Base-by-base conservation (phyloP, 2,888 invertebrate genomes). In the Stenichneumon culpator region DNA sequence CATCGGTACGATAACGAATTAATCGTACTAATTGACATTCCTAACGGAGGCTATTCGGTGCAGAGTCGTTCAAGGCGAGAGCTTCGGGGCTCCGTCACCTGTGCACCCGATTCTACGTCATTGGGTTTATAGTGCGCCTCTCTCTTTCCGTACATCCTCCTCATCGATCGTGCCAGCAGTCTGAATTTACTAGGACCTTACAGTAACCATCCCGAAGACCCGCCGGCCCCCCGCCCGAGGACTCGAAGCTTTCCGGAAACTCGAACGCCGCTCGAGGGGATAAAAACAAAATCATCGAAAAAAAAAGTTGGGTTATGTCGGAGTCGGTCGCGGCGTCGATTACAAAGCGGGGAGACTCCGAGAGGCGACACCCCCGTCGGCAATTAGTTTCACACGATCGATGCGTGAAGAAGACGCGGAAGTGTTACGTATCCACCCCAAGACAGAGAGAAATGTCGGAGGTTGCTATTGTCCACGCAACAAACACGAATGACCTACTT, bases 161-260 rank as follows among this genome's bases (percentile, higher is more conserved):
- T 85, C 67, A 85, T 85, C 82, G 85, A 85, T 85, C 82, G 79
- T 79, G 25, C 25, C 79, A 60, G 57, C 50, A 57, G 67, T 79
- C 82, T 75, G 67, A 79, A 82, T 82, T 82, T 82, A 82, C 79
- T 60, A 75, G 82, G 79, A 82, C 82, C 75, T 65, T 19, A 47
- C 54, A 54, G 72, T n/a, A 25, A 19, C 67, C 14, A 72, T 79
- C 52, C 36, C 47, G n/a, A 52, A 72, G 22, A 19, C 22, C 11
- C 3, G 39, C 39, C 11, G 39, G 39, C 11, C 11, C 39, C 39
- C 39, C 2, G 39, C 39, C 11, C 70, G 32, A 32, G 32, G 32
- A 32, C 32, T 25, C 50, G 16, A 28, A n/a, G 69, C 52, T 32
- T 19, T 7, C 52, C 39, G 50, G 50, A 70, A 70, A 50, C 70